Evolutionary conservation across 2,797 vertebrate species (phyloP), one percentile per base, ranked within the genome.

Genomic region (Yasuhikotakia modesta): DNA sequence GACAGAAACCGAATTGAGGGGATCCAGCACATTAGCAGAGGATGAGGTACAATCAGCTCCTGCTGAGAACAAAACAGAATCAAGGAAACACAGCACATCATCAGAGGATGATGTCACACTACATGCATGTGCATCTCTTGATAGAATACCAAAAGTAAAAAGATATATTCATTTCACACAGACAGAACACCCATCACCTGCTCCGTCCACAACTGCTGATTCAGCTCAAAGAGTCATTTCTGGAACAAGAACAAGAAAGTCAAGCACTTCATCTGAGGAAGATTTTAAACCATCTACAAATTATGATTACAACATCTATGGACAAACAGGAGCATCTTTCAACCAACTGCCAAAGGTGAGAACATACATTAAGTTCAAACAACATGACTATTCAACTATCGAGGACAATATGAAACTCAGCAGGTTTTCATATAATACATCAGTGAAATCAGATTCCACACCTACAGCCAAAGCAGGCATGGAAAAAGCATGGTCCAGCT

Each of bases 151-250:
- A 73, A 73, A 48, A 35, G 68, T 82, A 19, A 79, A 72, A 10
- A 76, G 78, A 79, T 76, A 73, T 61, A 68, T 82, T 71, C 35
- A 79, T 13, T 79, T 82, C 46, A 76, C 45, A 67, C 45, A 72
- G 1, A 21, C 61, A 19, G 65, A 78, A 68, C 43, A 14, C 22
- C 45, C 68, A 30, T 12, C 17, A 2, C 67, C 50, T 65, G 2
- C 14, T 60, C 61, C 4, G 14, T 24, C 39, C 53, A 52, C 68
- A 61, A 22, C 30, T 35, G 2, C 55, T 10, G 4, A 39, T 27
- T 43, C 13, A 45, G 17, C 66, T 64, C 7, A 78, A 70, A 78
- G 3, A 63, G 10, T 35, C 17, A 46, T 32, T 46, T 60, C 8
- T 0, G 8, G 4, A 4, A 22, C 50, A 69, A 69, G 65, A 11